Evolutionary conservation across 2,113 vertebrate species (phyloP), one percentile per base, ranked within the genome.

Genomic region (Astur gentilis): DNA sequence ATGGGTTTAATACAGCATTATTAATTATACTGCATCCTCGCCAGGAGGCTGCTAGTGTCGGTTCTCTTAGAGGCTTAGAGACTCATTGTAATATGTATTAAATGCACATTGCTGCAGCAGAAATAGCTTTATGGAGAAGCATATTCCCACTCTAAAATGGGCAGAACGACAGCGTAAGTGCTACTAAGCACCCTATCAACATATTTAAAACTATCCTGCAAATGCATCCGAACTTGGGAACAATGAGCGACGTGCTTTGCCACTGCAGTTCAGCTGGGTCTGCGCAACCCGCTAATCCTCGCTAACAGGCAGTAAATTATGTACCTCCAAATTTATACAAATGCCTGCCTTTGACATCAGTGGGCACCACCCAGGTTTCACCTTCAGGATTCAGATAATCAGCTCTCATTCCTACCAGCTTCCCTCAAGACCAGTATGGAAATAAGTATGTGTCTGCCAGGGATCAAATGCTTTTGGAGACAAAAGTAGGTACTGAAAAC

Each of bases 401-500:
- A 98, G 97, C 98, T 97, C 97, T 97, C 97, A 89, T 96, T 98
- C 98, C 98, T 98, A 95, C 97, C 23, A 80, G 97, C 97, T 98
- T 98, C 98, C 98, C 98, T 97, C 96, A 98, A 98, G 98, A 98
- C 98, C 97, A 42, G 88, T 98, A 98, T 98, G 98, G 97, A 98
- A 98, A 98, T 98, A 98, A 98, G 98, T 98, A 62, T 95, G 97
- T 98, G 98, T 98, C 98, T 98, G 98, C 96, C 98, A 98, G 98
- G 98, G 98, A 98, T 98, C 98, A 98, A 98, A 98, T 98, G 98
- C 98, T 98, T 98, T 98, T 97, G 98, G 98, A 98, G 98, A 98
- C 98, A 98, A 98, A 98, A 98, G 98, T 98, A 97, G 97, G 98
- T 97, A 95, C 98, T 75, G 97, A 96, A 98, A 98, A 98, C 98